Conservation (phyloP, 2,113 vertebrate genomes). For the Columbina picui region DNA sequence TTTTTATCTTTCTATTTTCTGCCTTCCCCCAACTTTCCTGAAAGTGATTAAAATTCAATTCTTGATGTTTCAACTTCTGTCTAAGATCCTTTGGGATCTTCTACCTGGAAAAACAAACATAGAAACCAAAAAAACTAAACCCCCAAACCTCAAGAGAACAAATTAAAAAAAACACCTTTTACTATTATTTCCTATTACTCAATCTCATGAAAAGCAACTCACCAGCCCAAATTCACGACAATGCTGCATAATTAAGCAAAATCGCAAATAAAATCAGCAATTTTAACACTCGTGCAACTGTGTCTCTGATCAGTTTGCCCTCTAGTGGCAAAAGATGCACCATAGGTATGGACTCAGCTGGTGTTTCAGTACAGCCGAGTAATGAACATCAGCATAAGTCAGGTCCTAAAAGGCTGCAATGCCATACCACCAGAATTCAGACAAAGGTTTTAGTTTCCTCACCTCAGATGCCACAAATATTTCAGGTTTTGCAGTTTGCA, state of each 20-base stretch:
- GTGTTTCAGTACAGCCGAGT: neutral
- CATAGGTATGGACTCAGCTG: fast-evolving
- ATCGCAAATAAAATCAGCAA: neutral
- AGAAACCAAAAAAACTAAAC: neutral
- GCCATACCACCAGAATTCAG: neutral
- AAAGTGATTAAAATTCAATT: neutral
- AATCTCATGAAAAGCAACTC: fast-evolving
- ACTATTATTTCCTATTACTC: neutral
- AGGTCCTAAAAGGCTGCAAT: neutral
- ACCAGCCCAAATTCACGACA: neutral
- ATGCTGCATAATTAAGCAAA: neutral
- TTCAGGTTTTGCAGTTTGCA: neutral
- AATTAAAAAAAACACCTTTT: fast-evolving
- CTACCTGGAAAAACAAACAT: neutral
- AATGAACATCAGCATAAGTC: too few relatives aligned
- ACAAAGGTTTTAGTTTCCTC: neutral
- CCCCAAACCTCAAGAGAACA: fast-evolving
- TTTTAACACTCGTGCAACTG: fast-evolving
- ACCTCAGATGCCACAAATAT: neutral
- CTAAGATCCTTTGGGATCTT: neutral
- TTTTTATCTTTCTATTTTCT: neutral
- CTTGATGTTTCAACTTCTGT: neutral
- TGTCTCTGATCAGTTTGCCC: neutral
- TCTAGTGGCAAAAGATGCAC: neutral
- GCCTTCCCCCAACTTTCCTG: neutral